Base-by-base conservation (phyloP, 1,140 invertebrate genomes). In the Caenorhabditis tropicalis region DNA sequence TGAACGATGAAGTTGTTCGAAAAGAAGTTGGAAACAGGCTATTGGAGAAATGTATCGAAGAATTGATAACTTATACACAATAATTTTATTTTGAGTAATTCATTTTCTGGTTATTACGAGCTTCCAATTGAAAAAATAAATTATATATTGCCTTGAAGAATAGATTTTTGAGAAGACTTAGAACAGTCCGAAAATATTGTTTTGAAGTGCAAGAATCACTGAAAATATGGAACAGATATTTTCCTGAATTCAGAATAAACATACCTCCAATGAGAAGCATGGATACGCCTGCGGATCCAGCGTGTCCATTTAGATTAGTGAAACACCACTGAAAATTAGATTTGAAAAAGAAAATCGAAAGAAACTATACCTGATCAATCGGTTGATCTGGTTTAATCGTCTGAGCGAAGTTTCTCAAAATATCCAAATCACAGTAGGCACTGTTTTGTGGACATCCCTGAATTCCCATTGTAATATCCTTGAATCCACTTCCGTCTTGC, bases 361-460 rank as follows among this genome's bases (percentile, higher is more conserved):
- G 12, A 6, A 36, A 33, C 2, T 5, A 21, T 51, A 81, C 79
- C 48, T 82, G 82, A 70, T 82, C 82, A 31, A 82, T 82, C 12
- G 82, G 82, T 56, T 70, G 56, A 29, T 65, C 56, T 24, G 82
- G 82, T 27, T 65, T 46, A n/a, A 74, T 60, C 0, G 39, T 82
- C 9, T 70, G 5, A 10, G 56, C 43, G 9, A 70, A 48, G 21
- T 82, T 70, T 58, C 29, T 46, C 21, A 48, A 49, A 60, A 82
- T 46, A 43, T 65, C 36, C 21, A 82, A 46, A 46, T 6, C 5
- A 49, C 82, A 82, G 43, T 70, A 82, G 16, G 21, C 21, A 36
- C 29, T 53, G 6, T 60, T 15, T 10, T 21, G 7, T 12, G 33
- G 27, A 24, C 82, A 82, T 39, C 58, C 82, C n/a, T 51, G 39